A percentile compares a stretch with the other conserved stretches of the same genome.
phyloP scores from a whole-genome alignment of 2,113 vertebrate species.

The Callithrix jacchus region DNA sequence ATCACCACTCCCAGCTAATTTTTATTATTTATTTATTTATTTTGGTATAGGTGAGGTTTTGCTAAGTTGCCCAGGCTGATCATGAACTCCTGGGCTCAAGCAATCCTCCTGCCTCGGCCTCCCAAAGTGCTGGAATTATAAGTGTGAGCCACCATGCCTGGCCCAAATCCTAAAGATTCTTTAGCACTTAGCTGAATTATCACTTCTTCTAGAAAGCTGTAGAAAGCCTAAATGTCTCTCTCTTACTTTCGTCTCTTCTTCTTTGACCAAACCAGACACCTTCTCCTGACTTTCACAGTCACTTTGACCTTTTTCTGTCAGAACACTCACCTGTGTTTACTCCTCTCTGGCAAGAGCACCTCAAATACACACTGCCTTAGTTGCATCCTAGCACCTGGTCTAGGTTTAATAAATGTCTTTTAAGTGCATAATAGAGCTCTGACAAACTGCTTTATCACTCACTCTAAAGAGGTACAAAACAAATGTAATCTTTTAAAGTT shows the following conservation, averaged over 20 bases:
- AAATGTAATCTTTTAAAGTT: neutral
- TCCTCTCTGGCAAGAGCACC: neutral
- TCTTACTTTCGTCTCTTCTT: neutral
- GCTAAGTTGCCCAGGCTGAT: too few species aligned
- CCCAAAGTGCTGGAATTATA: too few species aligned
- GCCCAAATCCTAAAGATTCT: neutral
- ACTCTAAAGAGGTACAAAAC: neutral
- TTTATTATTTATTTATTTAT: too few species aligned
- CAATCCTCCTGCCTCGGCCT: too few species aligned
- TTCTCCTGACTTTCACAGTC: neutral
- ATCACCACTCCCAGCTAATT: too few species aligned
- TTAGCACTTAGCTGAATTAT: neutral
- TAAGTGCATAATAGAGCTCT: neutral
- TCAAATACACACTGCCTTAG: neutral
- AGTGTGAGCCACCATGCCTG: too few species aligned
- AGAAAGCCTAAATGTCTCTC: neutral
- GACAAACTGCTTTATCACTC: neutral
- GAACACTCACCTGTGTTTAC: neutral
- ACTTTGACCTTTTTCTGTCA: neutral
- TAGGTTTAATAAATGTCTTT: neutral
- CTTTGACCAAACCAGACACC: neutral
- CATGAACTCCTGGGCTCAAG: too few species aligned
- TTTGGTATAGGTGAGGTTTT: too few species aligned
- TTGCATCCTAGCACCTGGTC: neutral
- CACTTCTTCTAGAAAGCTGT: constrained; percentile 15